Conservation (phyloP, 92 coral and sea anemone genomes). For the Epizoanthus ramosus region DNA sequence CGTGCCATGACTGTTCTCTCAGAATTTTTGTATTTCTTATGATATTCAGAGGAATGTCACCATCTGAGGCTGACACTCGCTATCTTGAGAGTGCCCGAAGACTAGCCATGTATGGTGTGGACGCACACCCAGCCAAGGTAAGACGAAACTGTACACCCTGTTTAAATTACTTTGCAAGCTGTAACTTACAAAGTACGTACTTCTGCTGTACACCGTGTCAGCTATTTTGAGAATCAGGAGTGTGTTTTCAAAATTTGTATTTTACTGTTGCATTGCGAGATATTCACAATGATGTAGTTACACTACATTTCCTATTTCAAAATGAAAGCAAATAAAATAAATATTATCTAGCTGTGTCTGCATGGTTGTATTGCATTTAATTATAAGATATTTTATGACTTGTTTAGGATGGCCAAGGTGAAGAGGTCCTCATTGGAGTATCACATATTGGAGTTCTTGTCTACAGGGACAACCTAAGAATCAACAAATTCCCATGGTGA, state of each 20-base stretch:
- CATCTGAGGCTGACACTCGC: slow-evolving; percentile 89
- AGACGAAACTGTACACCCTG: not conserved
- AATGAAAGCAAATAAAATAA: not conserved
- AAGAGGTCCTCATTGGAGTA: slow-evolving; percentile 89
- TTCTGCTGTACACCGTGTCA: not conserved
- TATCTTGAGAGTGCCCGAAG: slow-evolving; percentile 91
- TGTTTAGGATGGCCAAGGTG: slow-evolving; percentile 80
- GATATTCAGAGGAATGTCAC: slow-evolving; percentile 77
- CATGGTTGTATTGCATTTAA: not conserved
- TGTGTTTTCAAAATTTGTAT: too few relatives aligned
- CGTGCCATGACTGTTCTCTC: not conserved
- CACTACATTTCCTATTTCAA: not conserved
- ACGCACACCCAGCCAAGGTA: slow-evolving; percentile 95
- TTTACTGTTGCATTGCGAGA: too few relatives aligned
- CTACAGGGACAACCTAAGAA: slow-evolving; percentile 89
- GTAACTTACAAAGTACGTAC: too few relatives aligned
- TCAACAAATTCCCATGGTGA: slow-evolving; percentile 88
- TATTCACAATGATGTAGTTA: too few relatives aligned
- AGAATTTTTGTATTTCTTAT: not conserved
- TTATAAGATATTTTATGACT: not conserved
- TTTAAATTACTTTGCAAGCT: too few relatives aligned
- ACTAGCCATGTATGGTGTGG: slow-evolving; percentile 96
- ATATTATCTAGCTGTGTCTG: not conserved
- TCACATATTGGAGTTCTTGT: slow-evolving; percentile 85
- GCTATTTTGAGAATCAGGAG: not conserved